Evolutionary conservation across 1,140 invertebrate genomes (phyloP).

Genomic region (Nymphalis io): DNA sequence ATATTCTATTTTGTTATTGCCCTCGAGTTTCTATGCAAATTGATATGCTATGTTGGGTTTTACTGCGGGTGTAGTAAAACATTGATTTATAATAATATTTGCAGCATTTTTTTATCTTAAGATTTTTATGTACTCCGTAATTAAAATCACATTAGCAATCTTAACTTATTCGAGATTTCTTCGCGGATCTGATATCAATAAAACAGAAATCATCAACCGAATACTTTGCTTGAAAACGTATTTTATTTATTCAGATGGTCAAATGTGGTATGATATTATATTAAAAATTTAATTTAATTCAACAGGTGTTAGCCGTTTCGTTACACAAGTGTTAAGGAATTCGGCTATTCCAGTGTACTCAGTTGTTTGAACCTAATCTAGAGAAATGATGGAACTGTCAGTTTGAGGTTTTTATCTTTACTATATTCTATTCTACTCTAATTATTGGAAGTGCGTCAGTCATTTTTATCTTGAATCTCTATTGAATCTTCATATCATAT

Average conservation of each 20-base stretch:
- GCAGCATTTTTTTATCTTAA: neutral
- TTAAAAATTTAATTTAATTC: constrained; percentile 44
- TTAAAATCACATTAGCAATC: constrained; percentile 10
- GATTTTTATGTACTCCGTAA: constrained; percentile 5
- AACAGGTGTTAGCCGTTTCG: constrained; percentile 51
- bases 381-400: neutral
- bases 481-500: constrained; percentile 1
- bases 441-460: neutral
- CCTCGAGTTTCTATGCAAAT: constrained; percentile 28
- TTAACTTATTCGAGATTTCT: constrained; percentile 3
- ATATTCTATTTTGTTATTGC: constrained; percentile 43
- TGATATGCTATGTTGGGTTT: constrained; percentile 14
- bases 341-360: constrained; percentile 43
- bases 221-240: constrained; percentile 23
- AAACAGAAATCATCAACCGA: constrained; percentile 30
- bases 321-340: constrained; percentile 50
- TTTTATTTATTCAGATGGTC: constrained; percentile 59
- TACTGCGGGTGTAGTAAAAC: constrained; percentile 4
- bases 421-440: neutral
- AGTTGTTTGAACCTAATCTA: constrained; percentile 37
- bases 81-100: constrained; percentile 6
- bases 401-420: neutral
- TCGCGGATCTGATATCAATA: constrained; percentile 8
- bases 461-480: neutral
- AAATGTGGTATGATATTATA: constrained; percentile 35